Conservation (phyloP, 2,888 invertebrate species). For the Epicampocera succincta region DNA sequence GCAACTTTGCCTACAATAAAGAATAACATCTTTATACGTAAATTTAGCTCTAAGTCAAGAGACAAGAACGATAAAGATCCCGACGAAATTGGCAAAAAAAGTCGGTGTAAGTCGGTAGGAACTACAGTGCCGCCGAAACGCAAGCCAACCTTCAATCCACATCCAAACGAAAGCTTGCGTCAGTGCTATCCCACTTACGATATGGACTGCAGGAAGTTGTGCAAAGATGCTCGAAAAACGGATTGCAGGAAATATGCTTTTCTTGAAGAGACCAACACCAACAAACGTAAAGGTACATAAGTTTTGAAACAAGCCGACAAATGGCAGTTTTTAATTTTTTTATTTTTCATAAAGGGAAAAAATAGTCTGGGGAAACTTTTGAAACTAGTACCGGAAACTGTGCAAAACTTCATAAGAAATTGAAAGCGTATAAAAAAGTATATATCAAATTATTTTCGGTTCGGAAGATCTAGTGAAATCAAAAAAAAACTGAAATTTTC, state of each 20-base stretch:
- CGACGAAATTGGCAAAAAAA: neutral
- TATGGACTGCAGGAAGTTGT: constrained; percentile 63
- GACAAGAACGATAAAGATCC: constrained; percentile 36
- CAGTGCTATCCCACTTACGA: constrained; percentile 63
- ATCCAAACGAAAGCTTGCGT: constrained; percentile 50
- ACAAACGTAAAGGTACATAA: constrained; percentile 48
- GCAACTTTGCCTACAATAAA: constrained; percentile 1
- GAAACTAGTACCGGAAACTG: too few species aligned
- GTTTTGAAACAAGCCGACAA: neutral
- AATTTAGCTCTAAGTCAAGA: constrained; percentile 51
- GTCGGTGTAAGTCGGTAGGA: constrained; percentile 39
- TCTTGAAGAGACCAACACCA: constrained; percentile 52
- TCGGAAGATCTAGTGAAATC: too few species aligned
- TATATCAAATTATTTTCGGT: too few species aligned
- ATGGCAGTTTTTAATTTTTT: neutral
- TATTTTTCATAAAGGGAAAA: too few species aligned
- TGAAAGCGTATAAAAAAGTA: too few species aligned
- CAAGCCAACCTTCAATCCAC: constrained; percentile 23
- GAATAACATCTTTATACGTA: constrained; percentile 32
- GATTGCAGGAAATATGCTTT: constrained; percentile 49
- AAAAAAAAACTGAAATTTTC: too few species aligned
- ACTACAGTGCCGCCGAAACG: constrained; percentile 34
- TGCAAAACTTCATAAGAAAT: too few species aligned
- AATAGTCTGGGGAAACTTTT: too few species aligned
- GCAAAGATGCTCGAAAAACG: constrained; percentile 62